Evolutionary conservation across 1,140 invertebrate genomes (phyloP), one percentile per base, ranked within the genome.

Genomic region (Brachionus paranguensis): DNA sequence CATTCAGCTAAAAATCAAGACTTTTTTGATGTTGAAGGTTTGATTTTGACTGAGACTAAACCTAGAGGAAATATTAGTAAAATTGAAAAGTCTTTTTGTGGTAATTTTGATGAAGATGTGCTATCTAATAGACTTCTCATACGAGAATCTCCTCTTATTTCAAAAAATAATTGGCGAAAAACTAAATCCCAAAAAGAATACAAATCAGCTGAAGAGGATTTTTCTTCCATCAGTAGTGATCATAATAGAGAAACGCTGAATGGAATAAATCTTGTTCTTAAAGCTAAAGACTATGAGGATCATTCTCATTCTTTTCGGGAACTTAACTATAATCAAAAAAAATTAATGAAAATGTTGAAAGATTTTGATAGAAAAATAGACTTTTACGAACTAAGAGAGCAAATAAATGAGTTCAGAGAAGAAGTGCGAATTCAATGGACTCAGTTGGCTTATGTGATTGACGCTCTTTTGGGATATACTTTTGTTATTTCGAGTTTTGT

Each of bases 381-480:
- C 8, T 64, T 64, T 27, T 60, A 60, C 45, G 78, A 81, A 24
- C 37, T 64, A 27, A 68, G 20, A 27, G 78, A 60, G 14, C 3
- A 33, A 41, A 64, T 64, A 11, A 81, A 81, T 17, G 53, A 81
- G 1, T 81, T 65, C 14, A 60, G 60, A 45, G 81, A 84, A 37
- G 81, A 84, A 72, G 29, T 84, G 37, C 70, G n/a, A 84, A 50
- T 33, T n/a, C 60, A 84, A 37, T 84, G 81, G 81, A 70, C 43
- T 17, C 64, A 84, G 33, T 43, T 84, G 11, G 81, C 81, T 14
- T 47, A 70, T 17, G 68, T 84, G 0, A 47, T 84, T 41, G 81
- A 84, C 27, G 45, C 47, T 41, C 60, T 84, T n/a, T 20, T 84
- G 20, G 78, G 78, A 45, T 64, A 64, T 20, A 24, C 43, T 27